Base-by-base conservation (phyloP, 2,888 invertebrate species). In the Tuta absoluta region DNA sequence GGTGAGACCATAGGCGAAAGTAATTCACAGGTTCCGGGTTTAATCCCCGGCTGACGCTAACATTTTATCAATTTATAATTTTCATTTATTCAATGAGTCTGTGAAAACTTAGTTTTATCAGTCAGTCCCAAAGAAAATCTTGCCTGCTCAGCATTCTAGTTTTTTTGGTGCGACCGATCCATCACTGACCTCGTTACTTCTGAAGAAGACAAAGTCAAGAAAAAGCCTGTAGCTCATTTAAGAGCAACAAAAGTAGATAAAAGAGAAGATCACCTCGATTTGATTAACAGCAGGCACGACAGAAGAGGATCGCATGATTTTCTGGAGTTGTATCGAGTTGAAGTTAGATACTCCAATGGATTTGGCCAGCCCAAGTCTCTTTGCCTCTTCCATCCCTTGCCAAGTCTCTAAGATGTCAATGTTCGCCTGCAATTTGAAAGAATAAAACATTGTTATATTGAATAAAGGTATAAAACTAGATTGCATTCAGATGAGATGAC, bases 261-360 rank as follows among this genome's bases (percentile, higher is more conserved):
- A 1, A 11, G 23, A 21, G 11, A 21, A 11, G 2, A 21, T 56
- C 24, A 85, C 87, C 82, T 87, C 87, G 66, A 88, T 93, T 85
- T 95, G 93, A 74, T 94, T 94, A 8, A 92, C 90, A 10, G 93
- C 94, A 0, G 95, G 95, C 67, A 89, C 90, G 14, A 93, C 86
- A 0, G 80, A 85, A 37, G 93, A 91, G 61, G 85, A 87, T 0
- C 91, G 84, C 8, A 95, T 75, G 48, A 96, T 76, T 66, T 94
- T 91, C 48, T 94, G 89, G 21, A 96, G 84, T 78, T 96, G 95
- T 66, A 93, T 85, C 0, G 89, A 93, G 75, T 95, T 95, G 75
- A 96, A 96, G 82, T 96, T 96, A 19, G 96, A 96, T 12, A 96
- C 80, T 0, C 96, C 96, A 65, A 96, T 95, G 56, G 94, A 93